Conservation (phyloP, 2,113 vertebrate species). For the Hemicordylus capensis region DNA sequence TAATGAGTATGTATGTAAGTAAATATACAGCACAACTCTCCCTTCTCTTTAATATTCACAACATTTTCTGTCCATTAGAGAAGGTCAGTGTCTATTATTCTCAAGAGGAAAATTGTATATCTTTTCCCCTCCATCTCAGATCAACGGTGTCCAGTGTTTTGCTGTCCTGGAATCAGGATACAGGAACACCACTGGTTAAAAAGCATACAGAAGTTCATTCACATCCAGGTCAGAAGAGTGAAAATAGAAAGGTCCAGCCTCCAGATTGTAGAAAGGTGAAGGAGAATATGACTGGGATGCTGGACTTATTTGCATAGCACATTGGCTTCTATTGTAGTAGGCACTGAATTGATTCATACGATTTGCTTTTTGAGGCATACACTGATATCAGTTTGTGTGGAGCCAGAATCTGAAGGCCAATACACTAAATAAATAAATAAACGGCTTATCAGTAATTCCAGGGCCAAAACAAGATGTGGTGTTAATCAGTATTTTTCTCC, state of each 20-base stretch:
- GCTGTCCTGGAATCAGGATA: constrained; percentile 34
- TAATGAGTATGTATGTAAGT: constrained; percentile 36
- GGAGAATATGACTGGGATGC: not conserved
- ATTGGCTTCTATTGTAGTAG: not conserved
- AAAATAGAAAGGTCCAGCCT: not conserved
- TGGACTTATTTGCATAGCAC: not conserved
- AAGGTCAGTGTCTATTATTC: constrained; percentile 53
- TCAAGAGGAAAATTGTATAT: constrained; percentile 42
- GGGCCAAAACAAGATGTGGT: no score
- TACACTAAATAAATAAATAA: not conserved
- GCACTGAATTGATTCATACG: not conserved
- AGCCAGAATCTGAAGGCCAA: not conserved
- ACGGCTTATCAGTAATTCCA: no score
- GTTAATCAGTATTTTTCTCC: no score
- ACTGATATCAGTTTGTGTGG: not conserved
- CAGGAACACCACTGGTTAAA: constrained; percentile 16
- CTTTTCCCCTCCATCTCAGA: constrained; percentile 34
- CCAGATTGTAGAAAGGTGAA: not conserved
- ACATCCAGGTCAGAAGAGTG: not conserved
- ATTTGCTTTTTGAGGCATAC: not conserved
- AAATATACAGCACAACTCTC: constrained; percentile 4
- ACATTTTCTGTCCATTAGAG: not conserved
- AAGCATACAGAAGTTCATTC: constrained; percentile 9
- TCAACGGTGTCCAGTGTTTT: constrained; percentile 36
- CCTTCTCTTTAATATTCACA: constrained; percentile 16